Evolutionary conservation across 2,113 vertebrate species (phyloP), one percentile per base, ranked within the genome.

Genomic region (Sciurus niger): DNA sequence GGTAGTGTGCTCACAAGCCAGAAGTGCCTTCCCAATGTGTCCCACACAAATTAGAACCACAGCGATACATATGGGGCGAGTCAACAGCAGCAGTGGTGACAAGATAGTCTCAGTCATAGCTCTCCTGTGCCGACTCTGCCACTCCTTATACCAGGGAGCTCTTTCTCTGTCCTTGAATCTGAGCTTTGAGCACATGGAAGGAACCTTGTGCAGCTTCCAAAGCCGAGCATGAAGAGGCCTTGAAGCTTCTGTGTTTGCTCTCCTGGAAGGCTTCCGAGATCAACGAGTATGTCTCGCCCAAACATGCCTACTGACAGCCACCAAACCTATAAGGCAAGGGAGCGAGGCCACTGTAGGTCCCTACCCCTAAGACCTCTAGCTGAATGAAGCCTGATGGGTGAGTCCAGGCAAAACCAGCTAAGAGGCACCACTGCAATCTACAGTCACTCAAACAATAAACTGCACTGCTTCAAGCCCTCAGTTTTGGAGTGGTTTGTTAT

Each of bases 101-200:
- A 37, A 37, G 30, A 4, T 0, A 12, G n/a, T 51, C 4, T 48
- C 1, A 48, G 1, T 2, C 18, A 51, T 32, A 46, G 84, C 1
- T 11, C 60, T 77, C 68, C 73, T 70, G 1, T 22, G 68, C 37
- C 65, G 76, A 55, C 53, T 72, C 32, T 67, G 74, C 30, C 18
- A 20, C 34, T 53, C 51, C 72, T 80, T 43, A 22, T 4, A 40
- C n/a, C 2, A 25, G 63, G 34, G 34, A 46, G 80, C 24, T 84
- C 40, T 55, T 60, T 37, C 60, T 24, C 48, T n/a, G 11, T 32
- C 48, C 55, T 18, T 63, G 48, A 68, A 53, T 70, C 74, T 43
- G 70, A 67, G 34, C 70, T 60, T 76, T 58, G 25, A 82, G 43
- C 51, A 74, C 34, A 53, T n/a, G 65, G 53, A 91, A 84, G 65